A percentile compares a stretch with the other conserved stretches of the same genome.
Conservation (phyloP, 2,113 vertebrate species). For the Alouatta palliata region DNA sequence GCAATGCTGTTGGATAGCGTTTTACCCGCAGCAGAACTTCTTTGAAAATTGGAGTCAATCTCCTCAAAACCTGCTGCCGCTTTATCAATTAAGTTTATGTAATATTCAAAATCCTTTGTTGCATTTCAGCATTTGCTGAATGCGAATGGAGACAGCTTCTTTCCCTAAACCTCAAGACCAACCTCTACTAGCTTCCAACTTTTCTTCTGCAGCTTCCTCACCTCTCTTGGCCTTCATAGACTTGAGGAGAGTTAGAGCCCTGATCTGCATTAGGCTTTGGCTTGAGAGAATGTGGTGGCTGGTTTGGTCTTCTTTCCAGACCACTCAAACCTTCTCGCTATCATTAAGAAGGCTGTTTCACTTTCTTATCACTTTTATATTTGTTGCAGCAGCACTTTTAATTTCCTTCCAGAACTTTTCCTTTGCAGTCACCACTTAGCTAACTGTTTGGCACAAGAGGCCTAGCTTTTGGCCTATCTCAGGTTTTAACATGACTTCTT, state of each 20-base stretch:
- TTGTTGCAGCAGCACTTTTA: background rate
- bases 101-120: background rate
- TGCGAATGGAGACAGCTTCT: background rate
- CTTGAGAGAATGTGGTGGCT: background rate
- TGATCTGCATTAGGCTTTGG: background rate
- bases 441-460: background rate
- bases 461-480: background rate
- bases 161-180: background rate
- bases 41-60: background rate
- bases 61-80: background rate
- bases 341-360: background rate
- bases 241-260: background rate
- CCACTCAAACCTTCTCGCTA: background rate
- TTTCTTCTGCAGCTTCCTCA: background rate
- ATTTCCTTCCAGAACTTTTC: background rate
- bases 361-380: background rate
- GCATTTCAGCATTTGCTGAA: background rate
- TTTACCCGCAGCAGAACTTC: background rate
- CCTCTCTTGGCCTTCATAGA: background rate
- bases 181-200: background rate
- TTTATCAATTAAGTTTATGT: background rate
- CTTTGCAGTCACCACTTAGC: background rate
- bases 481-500: background rate
- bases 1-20: background rate
- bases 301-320: background rate